phyloP scores from a whole-genome alignment of 2,888 invertebrate species.

The Eupithecia vulgata region DNA sequence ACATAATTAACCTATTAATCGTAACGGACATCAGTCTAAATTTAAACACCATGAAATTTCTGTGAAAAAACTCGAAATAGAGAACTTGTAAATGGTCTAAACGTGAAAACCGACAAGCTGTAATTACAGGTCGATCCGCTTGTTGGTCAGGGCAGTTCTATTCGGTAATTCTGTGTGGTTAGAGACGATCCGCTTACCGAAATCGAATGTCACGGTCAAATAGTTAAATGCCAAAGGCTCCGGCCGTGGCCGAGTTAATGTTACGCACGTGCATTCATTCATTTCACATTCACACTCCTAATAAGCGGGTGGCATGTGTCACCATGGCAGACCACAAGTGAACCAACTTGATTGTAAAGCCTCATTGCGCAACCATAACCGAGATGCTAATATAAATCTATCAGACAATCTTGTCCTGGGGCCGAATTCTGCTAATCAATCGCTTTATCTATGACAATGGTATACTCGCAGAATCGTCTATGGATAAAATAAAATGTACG shows the following conservation, averaged over 20 bases:
- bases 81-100: constrained; percentile 16
- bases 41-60: constrained; percentile 38
- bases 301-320: constrained; percentile 39
- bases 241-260: constrained; percentile 55
- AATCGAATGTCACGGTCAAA: constrained; percentile 37
- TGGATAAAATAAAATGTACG: too few relatives aligned
- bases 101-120: constrained; percentile 19
- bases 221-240: constrained; percentile 39
- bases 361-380: constrained; percentile 41
- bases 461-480: too few relatives aligned
- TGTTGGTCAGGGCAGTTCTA: background rate
- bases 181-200: constrained; percentile 32
- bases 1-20: constrained; percentile 39
- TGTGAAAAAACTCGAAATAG: constrained; percentile 29
- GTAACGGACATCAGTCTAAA: constrained; percentile 39
- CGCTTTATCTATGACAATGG: too few relatives aligned
- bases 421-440: too few relatives aligned
- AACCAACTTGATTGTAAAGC: constrained; percentile 24
- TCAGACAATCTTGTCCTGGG: too few relatives aligned
- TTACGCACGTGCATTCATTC: constrained; percentile 52
- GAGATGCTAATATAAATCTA: constrained; percentile 39
- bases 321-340: constrained; percentile 28
- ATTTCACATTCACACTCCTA: constrained; percentile 46
- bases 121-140: constrained; percentile 17
- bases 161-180: background rate